These are phyloP conservation scores for Sigmodon hispidus DNA, from an alignment of 2,113 vertebrate genomes.

Conservation along the genomic window DNA sequence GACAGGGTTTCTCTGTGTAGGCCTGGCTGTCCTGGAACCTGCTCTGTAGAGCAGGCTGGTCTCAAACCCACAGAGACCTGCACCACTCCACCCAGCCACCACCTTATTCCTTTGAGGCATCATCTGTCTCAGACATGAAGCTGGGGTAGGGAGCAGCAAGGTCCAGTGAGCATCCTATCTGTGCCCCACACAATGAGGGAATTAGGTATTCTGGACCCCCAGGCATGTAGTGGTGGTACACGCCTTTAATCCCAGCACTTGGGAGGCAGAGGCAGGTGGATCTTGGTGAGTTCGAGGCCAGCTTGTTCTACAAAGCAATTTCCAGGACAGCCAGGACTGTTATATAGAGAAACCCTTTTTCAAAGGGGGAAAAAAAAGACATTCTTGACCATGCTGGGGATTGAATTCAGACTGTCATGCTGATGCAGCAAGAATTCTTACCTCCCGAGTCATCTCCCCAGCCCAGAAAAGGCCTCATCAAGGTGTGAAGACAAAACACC, in stretches of 20 bases:
- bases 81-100: neutral
- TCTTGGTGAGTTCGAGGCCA: too few relatives aligned
- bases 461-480: neutral
- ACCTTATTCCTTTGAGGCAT: too few relatives aligned
- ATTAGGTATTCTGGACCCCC: too few relatives aligned
- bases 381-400: neutral
- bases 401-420: neutral
- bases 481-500: neutral
- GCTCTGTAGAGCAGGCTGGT: neutral
- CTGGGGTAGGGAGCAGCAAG: neutral
- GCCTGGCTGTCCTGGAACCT: neutral
- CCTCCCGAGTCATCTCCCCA: neutral
- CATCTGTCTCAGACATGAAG: neutral
- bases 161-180: neutral
- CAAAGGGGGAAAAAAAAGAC: too few relatives aligned
- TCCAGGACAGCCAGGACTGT: too few relatives aligned
- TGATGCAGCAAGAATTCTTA: neutral
- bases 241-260: too few relatives aligned
- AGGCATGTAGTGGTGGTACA: too few relatives aligned
- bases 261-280: too few relatives aligned
- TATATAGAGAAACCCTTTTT: too few relatives aligned
- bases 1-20: neutral
- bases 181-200: neutral
- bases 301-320: too few relatives aligned
- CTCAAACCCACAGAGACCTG: neutral